Evolutionary conservation across 23 tunicate species (phyloP).

Genomic region (Phallusia fumigata): DNA sequence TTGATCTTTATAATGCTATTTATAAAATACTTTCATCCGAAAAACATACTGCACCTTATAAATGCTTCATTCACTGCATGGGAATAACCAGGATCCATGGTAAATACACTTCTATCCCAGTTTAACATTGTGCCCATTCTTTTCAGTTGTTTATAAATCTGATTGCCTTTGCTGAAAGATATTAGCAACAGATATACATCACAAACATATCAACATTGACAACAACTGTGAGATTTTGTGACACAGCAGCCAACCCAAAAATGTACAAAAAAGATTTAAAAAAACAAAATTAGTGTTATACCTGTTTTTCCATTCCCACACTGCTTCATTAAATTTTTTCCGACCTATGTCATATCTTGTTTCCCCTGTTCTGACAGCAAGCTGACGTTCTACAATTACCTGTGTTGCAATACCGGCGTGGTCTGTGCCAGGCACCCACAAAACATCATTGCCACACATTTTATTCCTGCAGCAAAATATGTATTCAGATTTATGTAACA

Average conservation of each 20-base stretch:
- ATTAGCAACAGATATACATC: conserved; percentile 56
- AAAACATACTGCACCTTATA: conserved; percentile 39
- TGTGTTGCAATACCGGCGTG: conserved; percentile 98
- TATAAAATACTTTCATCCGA: too few relatives aligned
- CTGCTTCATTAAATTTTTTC: conserved; percentile 55
- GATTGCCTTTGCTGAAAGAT: conserved; percentile 74
- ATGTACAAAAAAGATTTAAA: too few relatives aligned
- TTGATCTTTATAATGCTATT: too few relatives aligned
- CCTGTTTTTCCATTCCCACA: conserved; percentile 87
- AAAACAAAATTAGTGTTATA: conserved; percentile 11
- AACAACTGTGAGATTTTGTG: too few relatives aligned
- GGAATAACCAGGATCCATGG: conserved; percentile 49
- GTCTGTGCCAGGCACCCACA: conserved; percentile 89
- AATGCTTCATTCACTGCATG: conserved; percentile 89
- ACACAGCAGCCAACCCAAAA: too few relatives aligned
- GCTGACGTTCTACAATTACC: conserved; percentile 58
- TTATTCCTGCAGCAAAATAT: conserved; percentile 39
- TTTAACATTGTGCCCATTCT: conserved; percentile 70
- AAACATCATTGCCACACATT: conserved; percentile 67
- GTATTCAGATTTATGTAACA: too few relatives aligned
- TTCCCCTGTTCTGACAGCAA: conserved; percentile 11
- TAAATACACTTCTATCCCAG: conserved; percentile 59
- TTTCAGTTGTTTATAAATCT: conserved; percentile 64
- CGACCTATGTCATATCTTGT: conserved; percentile 67
- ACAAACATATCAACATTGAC: too few relatives aligned